Conservation (phyloP, 2,888 invertebrate genomes). For the Halictus ligatus region DNA sequence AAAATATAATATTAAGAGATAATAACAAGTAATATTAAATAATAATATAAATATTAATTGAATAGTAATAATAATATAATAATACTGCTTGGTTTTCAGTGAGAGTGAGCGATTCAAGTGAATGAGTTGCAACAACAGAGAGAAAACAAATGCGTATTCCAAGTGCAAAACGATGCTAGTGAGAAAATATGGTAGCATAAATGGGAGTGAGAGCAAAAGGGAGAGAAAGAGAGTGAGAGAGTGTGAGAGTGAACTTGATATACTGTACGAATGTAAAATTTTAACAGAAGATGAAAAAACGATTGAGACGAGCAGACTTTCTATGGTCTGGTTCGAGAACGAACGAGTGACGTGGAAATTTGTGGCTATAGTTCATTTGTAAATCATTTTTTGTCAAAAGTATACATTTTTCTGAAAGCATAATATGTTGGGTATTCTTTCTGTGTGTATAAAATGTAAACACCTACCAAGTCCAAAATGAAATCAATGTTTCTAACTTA, state of each 20-base stretch:
- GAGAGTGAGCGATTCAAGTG: constrained; percentile 67
- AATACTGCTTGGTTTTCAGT: constrained; percentile 75
- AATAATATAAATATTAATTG: constrained; percentile 79
- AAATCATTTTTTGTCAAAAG: constrained; percentile 86
- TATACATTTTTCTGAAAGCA: constrained; percentile 85
- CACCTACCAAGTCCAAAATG: constrained; percentile 81
- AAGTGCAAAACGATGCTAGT: constrained; percentile 60
- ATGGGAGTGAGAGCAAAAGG: constrained; percentile 31
- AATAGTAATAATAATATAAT: constrained; percentile 74
- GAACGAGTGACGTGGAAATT: constrained; percentile 75
- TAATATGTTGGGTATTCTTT: constrained; percentile 82
- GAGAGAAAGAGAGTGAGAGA: constrained; percentile 15
- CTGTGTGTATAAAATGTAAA: constrained; percentile 84
- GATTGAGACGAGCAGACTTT: constrained; percentile 57
- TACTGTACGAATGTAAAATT: constrained; percentile 53
- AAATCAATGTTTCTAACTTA: constrained; percentile 84
- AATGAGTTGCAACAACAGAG: constrained; percentile 64
- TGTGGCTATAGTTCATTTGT: constrained; percentile 86
- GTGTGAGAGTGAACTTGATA: constrained; percentile 24
- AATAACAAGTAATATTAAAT: constrained; percentile 81
- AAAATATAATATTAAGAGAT: constrained; percentile 82
- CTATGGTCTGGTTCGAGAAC: constrained; percentile 57
- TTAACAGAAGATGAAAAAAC: constrained; percentile 60
- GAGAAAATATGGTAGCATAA: constrained; percentile 44
- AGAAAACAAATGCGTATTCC: constrained; percentile 38